Percentiles rank a stretch among this genome's conserved stretches.
These are phyloP conservation scores for Epirrhoe alternata DNA, from an alignment of 2,888 invertebrate genomes.

Conservation along the genomic window DNA sequence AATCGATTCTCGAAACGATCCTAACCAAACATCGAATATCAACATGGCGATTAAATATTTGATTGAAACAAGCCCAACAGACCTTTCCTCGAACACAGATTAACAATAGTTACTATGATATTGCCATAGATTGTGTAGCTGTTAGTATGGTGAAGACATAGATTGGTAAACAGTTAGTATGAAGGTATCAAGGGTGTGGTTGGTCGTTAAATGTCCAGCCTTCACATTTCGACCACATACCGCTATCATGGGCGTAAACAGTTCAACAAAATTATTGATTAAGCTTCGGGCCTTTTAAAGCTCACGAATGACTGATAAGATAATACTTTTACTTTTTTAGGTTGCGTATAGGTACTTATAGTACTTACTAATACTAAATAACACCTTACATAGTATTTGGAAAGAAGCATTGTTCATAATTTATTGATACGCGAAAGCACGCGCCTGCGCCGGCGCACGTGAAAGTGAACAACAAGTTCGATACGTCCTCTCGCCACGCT, in stretches of 20 bases:
- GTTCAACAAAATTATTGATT: conserved; percentile 5
- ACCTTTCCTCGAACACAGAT: conserved; percentile 23
- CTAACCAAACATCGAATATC: conserved; percentile 31
- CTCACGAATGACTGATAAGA: neutral
- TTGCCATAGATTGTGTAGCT: conserved; percentile 2
- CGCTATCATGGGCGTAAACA: conserved; percentile 27
- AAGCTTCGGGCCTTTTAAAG: conserved; percentile 9
- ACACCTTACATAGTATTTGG: neutral
- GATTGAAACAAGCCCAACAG: conserved; percentile 27
- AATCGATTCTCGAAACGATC: conserved; percentile 19
- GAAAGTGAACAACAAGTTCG: conserved; percentile 29
- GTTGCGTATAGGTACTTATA: neutral
- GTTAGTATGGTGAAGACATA: conserved; percentile 11
- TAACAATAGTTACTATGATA: conserved; percentile 9
- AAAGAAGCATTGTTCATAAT: neutral
- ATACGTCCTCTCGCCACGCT: conserved; percentile 14
- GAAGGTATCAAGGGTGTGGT: conserved; percentile 39
- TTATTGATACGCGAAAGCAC: conserved; percentile 12
- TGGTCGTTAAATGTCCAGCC: conserved; percentile 52
- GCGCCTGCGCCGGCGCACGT: conserved; percentile 9
- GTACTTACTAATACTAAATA: neutral
- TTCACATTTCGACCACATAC: conserved; percentile 47
- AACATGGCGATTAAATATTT: conserved; percentile 32
- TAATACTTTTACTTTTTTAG: neutral
- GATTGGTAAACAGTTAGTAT: conserved; percentile 8